Evolutionary conservation across 2,113 vertebrate genomes (phyloP).

Genomic region (Triplophysa rosa): DNA sequence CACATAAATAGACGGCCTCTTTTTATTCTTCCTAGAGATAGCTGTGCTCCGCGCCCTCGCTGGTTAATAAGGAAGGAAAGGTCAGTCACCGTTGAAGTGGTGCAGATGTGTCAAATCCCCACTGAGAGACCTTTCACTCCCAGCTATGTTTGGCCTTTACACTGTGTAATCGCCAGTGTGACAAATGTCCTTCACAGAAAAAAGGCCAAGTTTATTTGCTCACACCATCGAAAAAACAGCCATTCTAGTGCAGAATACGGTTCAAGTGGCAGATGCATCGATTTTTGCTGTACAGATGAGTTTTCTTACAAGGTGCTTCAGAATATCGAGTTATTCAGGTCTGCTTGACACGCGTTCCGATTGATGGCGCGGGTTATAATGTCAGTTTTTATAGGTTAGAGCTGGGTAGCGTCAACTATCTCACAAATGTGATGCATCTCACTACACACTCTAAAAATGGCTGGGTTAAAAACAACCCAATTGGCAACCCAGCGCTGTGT

Average conservation of each 20-base stretch:
- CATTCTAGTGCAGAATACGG: background rate
- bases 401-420: too few relatives aligned
- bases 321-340: background rate
- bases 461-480: too few relatives aligned
- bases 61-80: slow-evolving; percentile 79
- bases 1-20: slow-evolving; percentile 59
- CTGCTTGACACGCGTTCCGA: background rate
- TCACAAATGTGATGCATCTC: background rate
- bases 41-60: slow-evolving; percentile 62
- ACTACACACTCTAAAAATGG: too few relatives aligned
- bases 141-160: slow-evolving; percentile 82
- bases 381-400: slow-evolving; percentile 15
- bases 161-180: slow-evolving; percentile 75
- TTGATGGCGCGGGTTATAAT: slow-evolving; percentile 16
- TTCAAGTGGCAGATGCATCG: background rate
- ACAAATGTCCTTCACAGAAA: slow-evolving; percentile 74
- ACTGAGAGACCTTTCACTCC: slow-evolving; percentile 81
- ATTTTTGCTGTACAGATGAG: slow-evolving; percentile 31
- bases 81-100: slow-evolving; percentile 78
- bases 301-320: slow-evolving; percentile 30
- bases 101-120: slow-evolving; percentile 77
- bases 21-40: slow-evolving; percentile 58
- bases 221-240: background rate
- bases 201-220: slow-evolving; percentile 66
- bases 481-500: too few relatives aligned